phyloP scores from a whole-genome alignment of 2,113 vertebrate genomes.

The Hippocampus abdominalis region DNA sequence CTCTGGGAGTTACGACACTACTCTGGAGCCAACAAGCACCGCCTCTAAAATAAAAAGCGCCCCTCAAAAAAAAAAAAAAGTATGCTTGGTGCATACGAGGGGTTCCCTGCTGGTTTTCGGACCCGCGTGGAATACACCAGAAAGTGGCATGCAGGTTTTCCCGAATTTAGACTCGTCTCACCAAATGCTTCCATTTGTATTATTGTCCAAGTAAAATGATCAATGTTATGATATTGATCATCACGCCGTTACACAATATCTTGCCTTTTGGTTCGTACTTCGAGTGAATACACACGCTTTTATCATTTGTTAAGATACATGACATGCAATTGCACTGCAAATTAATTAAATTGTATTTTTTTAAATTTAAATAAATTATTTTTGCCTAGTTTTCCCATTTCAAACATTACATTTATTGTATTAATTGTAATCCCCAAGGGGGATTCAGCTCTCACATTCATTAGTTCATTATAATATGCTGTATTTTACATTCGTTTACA shows the following conservation, averaged over 20 bases:
- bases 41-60: constrained; percentile 77
- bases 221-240: neutral
- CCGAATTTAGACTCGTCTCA: neutral
- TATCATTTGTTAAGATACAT: neutral
- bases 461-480: too few species aligned
- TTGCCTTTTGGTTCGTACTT: neutral
- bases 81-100: constrained; percentile 63
- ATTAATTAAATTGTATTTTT: neutral
- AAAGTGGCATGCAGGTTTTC: constrained; percentile 50
- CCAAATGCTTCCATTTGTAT: neutral
- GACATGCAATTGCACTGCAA: neutral
- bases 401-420: neutral
- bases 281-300: neutral
- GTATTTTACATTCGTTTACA: too few species aligned
- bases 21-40: constrained; percentile 75
- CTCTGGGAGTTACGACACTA: constrained; percentile 74
- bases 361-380: too few species aligned
- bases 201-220: neutral
- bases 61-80: constrained; percentile 63
- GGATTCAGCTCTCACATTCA: too few species aligned
- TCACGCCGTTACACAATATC: neutral
- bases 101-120: constrained; percentile 36
- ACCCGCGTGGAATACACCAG: constrained; percentile 32
- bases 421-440: neutral
- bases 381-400: neutral